Evolutionary conservation across 1,140 invertebrate genomes (phyloP).

Genomic region (Drosophila nannoptera): DNA sequence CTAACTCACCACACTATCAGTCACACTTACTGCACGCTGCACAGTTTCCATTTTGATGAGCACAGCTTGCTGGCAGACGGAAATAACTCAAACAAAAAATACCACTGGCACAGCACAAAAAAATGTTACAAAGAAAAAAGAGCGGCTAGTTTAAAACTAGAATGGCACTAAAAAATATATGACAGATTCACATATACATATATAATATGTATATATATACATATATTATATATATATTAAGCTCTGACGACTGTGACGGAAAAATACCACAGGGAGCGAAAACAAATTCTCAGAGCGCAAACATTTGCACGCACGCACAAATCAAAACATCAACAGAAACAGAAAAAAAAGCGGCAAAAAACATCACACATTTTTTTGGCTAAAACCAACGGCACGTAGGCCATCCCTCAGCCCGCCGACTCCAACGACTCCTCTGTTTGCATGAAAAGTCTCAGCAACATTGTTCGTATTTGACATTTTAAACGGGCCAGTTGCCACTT

Average conservation of each 20-base stretch:
- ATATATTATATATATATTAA: slow-evolving; percentile 28
- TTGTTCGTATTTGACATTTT: slow-evolving; percentile 76
- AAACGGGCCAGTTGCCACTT: slow-evolving; percentile 75
- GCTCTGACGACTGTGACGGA: slow-evolving; percentile 20
- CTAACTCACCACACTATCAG: slow-evolving; percentile 76
- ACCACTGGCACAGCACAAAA: slow-evolving; percentile 2
- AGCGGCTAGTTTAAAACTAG: slow-evolving; percentile 16
- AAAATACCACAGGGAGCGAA: slow-evolving; percentile 42
- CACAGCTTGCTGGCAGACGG: slow-evolving; percentile 52
- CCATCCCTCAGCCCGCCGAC: background rate
- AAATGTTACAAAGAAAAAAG: slow-evolving; percentile 15
- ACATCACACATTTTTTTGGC: slow-evolving; percentile 17
- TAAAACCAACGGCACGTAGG: slow-evolving; percentile 57
- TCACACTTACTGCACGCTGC: slow-evolving; percentile 74
- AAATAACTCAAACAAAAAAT: slow-evolving; percentile 46
- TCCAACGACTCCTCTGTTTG: slow-evolving; percentile 32
- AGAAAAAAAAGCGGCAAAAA: slow-evolving; percentile 26
- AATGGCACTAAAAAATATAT: slow-evolving; percentile 26
- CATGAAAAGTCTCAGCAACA: slow-evolving; percentile 72
- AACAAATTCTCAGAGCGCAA: slow-evolving; percentile 69
- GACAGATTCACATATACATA: slow-evolving; percentile 8
- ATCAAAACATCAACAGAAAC: slow-evolving; percentile 75
- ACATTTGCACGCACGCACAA: slow-evolving; percentile 76
- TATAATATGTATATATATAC: slow-evolving; percentile 13
- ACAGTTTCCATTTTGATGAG: slow-evolving; percentile 77